A percentile compares a stretch with the other conserved stretches of the same genome.
Evolutionary conservation across 2,888 invertebrate species (phyloP).

Genomic region (Deroplatys truncata): DNA sequence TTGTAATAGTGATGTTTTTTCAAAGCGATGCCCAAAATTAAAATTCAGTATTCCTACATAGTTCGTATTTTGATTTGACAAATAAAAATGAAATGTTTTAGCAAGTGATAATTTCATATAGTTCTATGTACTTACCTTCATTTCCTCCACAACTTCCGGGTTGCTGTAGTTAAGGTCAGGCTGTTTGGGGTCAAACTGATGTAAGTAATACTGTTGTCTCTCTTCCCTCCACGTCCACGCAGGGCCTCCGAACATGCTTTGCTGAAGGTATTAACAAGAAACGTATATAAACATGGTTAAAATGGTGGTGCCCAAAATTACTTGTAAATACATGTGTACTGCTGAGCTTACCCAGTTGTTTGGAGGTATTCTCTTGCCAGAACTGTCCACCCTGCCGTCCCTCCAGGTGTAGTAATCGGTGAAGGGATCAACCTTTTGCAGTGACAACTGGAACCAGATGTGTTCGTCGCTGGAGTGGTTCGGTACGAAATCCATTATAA

Average conservation of each 20-base stretch:
- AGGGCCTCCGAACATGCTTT: conserved; percentile 47
- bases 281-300: background rate
- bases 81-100: too few relatives aligned
- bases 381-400: conserved; percentile 35
- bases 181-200: conserved; percentile 60
- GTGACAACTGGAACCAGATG: conserved; percentile 48
- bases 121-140: conserved; percentile 39
- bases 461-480: conserved; percentile 43
- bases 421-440: conserved; percentile 39
- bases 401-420: conserved; percentile 49
- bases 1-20: too few relatives aligned
- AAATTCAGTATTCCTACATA: too few relatives aligned
- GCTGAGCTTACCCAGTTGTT: conserved; percentile 49
- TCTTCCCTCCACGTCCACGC: conserved; percentile 64
- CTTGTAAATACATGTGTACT: too few relatives aligned
- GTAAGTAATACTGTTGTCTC: conserved; percentile 64
- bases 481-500: conserved; percentile 37
- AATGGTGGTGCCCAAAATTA: too few relatives aligned
- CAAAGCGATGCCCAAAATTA: too few relatives aligned
- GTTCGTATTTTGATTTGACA: too few relatives aligned
- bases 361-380: conserved; percentile 44
- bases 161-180: conserved; percentile 69
- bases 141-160: conserved; percentile 50
- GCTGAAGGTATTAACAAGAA: background rate
- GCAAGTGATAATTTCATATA: too few relatives aligned